These are phyloP conservation scores for Corythucha ciliata DNA, from an alignment of 2,888 invertebrate genomes.

Conservation along the genomic window DNA sequence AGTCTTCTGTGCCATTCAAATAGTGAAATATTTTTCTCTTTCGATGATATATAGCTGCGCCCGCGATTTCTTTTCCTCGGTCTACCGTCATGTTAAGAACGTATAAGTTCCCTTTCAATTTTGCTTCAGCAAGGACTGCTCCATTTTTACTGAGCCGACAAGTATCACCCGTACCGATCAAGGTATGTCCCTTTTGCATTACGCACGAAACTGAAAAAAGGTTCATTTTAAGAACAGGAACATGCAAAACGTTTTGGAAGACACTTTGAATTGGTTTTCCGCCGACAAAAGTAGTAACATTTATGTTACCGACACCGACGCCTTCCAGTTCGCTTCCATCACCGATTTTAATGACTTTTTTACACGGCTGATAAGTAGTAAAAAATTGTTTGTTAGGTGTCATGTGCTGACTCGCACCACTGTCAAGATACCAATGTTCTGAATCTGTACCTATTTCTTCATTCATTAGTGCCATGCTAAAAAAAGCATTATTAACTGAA, in stretches of 20 bases:
- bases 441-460: too few species aligned
- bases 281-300: constrained; percentile 6
- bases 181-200: constrained; percentile 4
- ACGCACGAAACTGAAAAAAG: constrained; percentile 13
- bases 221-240: constrained; percentile 15
- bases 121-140: constrained; percentile 2
- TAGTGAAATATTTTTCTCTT: too few species aligned
- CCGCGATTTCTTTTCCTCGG: background rate
- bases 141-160: background rate
- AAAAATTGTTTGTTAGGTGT: too few species aligned
- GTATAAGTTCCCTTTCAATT: background rate
- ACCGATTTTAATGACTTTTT: constrained; percentile 10
- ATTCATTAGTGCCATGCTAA: too few species aligned
- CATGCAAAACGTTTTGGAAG: constrained; percentile 13
- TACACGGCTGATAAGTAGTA: background rate
- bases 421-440: too few species aligned
- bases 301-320: constrained; percentile 1
- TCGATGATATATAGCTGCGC: too few species aligned
- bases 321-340: constrained; percentile 4
- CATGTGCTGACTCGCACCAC: too few species aligned
- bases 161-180: constrained; percentile 12
- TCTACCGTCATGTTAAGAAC: background rate
- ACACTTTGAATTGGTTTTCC: background rate
- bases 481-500: too few species aligned
- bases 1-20: too few species aligned